A percentile compares a stretch with the other conserved stretches of the same genome.
phyloP scores from a whole-genome alignment of 1,140 invertebrate species.

The Trissolcus basalis region DNA sequence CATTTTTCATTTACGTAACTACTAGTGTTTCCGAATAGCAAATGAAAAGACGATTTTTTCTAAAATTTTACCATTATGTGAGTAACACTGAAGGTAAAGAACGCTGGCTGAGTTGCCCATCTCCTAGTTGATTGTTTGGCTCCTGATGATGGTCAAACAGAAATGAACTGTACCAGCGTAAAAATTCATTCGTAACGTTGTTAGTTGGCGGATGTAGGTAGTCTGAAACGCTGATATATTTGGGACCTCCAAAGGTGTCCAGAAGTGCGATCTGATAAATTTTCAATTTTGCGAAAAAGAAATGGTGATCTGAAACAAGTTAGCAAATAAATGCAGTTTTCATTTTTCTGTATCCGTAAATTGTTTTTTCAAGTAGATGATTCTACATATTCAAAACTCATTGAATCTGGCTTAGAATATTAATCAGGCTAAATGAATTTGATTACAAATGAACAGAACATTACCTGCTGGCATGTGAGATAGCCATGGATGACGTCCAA shows the following conservation, averaged over 20 bases:
- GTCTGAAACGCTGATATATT: conserved; percentile 79
- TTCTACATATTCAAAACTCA: too few species aligned
- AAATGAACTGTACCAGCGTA: conserved; percentile 1
- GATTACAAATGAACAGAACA: background rate
- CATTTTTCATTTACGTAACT: too few species aligned
- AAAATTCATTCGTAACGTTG: conserved; percentile 13
- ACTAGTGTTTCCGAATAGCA: background rate
- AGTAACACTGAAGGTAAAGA: conserved; percentile 5
- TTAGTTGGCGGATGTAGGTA: conserved; percentile 74
- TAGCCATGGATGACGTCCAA: conserved; percentile 83
- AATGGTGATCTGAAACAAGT: conserved; percentile 82
- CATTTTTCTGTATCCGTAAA: too few species aligned
- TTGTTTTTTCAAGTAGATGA: background rate
- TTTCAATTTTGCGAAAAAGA: conserved; percentile 85
- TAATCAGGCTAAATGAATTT: background rate
- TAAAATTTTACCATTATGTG: background rate
- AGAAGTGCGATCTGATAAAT: conserved; percentile 83
- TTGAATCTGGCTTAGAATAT: background rate
- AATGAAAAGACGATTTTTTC: background rate
- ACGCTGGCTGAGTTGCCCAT: background rate
- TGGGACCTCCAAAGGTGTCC: conserved; percentile 86
- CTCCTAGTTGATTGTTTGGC: background rate
- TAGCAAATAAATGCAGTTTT: conserved; percentile 2
- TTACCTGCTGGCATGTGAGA: conserved; percentile 79
- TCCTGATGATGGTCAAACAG: background rate